Evolutionary conservation across 2,113 vertebrate genomes (phyloP), one percentile per base, ranked within the genome.

Genomic region (Centrocercus urophasianus): DNA sequence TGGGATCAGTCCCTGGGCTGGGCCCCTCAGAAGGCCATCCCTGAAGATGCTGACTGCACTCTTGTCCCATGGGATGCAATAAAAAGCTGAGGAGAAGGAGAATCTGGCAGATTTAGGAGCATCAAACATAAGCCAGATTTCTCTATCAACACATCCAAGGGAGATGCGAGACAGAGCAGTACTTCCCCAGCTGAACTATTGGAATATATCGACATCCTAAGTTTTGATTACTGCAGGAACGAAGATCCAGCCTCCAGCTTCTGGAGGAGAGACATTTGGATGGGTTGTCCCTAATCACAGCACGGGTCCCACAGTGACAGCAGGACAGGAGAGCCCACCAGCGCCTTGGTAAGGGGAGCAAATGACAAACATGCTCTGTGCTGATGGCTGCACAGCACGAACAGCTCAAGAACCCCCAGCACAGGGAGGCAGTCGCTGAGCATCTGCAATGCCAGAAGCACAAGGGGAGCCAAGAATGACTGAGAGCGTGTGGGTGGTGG

Each of bases 361-460:
- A 30, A 40, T 32, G 88, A 87, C 38, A 91, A 71, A 88, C 50
- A 71, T 0, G 28, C 18, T 14, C 57, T 13, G 30, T 48, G 34
- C 59, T 77, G 78, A 86, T 86, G 1, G 1, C 67, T 56, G 22
- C 10, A 77, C 5, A 38, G 27, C 77, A 65, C 22, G 42, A 89
- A 80, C 82, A 87, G 12, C 28, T 42, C n/a, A 8, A 40, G 77
- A 80, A 43, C 32, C 38, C 56, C 59, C 17, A 52, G 88, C 48
- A 63, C 18, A 54, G 77, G 22, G 50, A 93, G 5, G 73, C 83
- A 91, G 86, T 85, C 71, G 63, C n/a, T 0, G 18, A 91, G 77
- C 80, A 93, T 85, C 87, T 74, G 82, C 78, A 43, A 64, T 36
- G 91, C 85, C 85, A 78, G 54, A 87, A 93, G 87, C 70, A 90